Evolutionary conservation across 2,888 invertebrate species (phyloP).

Genomic region (Ennomos erosarius): DNA sequence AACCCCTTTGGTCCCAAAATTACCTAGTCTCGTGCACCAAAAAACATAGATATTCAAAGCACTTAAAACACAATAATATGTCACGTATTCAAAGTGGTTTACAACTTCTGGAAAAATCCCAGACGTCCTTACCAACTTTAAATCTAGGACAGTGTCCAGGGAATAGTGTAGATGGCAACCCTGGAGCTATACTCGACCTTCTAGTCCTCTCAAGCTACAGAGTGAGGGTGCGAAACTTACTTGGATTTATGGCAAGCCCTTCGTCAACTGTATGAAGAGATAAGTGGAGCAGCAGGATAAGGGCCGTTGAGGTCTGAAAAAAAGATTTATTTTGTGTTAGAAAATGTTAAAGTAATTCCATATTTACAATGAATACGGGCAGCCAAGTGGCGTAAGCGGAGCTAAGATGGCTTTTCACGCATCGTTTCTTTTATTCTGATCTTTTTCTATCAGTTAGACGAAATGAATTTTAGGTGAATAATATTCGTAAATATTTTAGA

Average conservation of each 20-base stretch:
- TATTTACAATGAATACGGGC: neutral
- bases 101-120: too few relatives aligned
- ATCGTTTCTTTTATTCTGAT: too few relatives aligned
- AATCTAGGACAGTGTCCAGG: conserved; percentile 19
- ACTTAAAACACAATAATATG: too few relatives aligned
- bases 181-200: conserved; percentile 5
- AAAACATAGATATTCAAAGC: too few relatives aligned
- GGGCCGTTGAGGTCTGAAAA: conserved; percentile 74
- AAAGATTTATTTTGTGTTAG: conserved; percentile 28
- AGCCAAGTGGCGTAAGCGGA: too few relatives aligned
- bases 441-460: too few relatives aligned
- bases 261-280: conserved; percentile 80
- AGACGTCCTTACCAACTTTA: conserved; percentile 8
- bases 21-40: too few relatives aligned
- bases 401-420: too few relatives aligned
- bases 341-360: conserved; percentile 16
- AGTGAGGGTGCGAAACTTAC: conserved; percentile 60
- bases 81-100: too few relatives aligned
- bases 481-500: too few relatives aligned
- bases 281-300: conserved; percentile 75
- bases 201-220: conserved; percentile 14
- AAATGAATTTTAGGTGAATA: too few relatives aligned
- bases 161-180: conserved; percentile 16
- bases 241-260: conserved; percentile 78
- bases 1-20: too few relatives aligned